Conservation (phyloP, 2,113 vertebrate species). For the Phodopus roborovskii region DNA sequence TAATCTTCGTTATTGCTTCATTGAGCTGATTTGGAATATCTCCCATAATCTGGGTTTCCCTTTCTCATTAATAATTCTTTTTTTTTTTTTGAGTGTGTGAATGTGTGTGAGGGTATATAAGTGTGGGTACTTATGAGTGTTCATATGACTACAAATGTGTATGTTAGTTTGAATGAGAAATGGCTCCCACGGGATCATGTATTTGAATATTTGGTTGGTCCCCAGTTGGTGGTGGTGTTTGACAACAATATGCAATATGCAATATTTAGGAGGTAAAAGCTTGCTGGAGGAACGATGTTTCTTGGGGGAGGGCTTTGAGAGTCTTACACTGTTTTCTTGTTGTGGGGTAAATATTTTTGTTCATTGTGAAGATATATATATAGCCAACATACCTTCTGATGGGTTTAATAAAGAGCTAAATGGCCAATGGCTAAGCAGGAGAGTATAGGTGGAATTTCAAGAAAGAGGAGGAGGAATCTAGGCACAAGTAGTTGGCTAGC, state of each 20-base stretch:
- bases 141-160: too few species aligned
- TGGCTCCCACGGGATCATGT: background rate
- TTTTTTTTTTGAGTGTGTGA: background rate
- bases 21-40: constrained; percentile 31
- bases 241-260: too few species aligned
- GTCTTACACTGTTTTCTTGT: background rate
- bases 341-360: background rate
- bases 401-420: background rate
- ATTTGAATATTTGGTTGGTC: background rate
- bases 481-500: background rate
- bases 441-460: background rate
- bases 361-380: background rate
- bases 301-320: background rate
- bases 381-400: background rate
- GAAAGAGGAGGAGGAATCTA: background rate
- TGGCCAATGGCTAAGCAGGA: background rate
- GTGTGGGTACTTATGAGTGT: background rate
- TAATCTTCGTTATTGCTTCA: constrained; percentile 32
- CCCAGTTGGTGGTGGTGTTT: background rate
- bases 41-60: constrained; percentile 17
- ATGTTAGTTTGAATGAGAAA: background rate
- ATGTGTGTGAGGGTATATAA: too few species aligned
- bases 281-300: background rate
- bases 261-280: background rate
- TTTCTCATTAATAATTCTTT: constrained; percentile 25